Percentiles rank a stretch among this genome's conserved stretches.
phyloP scores from a whole-genome alignment of 2,113 vertebrate species.

The western clawed frog (Xenopus tropicalis) region DNA sequence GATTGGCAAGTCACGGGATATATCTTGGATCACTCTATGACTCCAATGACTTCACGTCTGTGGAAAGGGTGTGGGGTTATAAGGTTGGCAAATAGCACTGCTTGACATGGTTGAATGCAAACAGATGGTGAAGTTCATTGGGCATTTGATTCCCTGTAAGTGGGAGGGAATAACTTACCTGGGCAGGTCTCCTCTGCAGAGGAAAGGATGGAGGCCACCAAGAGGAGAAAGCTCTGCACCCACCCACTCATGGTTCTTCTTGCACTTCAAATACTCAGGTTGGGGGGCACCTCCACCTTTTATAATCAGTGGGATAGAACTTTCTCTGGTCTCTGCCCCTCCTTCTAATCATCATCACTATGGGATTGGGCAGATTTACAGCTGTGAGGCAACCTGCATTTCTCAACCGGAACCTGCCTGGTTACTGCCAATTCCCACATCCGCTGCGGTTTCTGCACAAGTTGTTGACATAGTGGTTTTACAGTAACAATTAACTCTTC shows the following conservation, averaged over 20 bases:
- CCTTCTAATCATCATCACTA: background rate
- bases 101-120: too few relatives aligned
- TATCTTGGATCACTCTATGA: too few relatives aligned
- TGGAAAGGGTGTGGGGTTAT: too few relatives aligned
- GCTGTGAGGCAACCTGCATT: background rate
- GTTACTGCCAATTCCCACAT: background rate
- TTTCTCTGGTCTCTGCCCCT: too few relatives aligned
- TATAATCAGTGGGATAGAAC: background rate
- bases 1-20: too few relatives aligned
- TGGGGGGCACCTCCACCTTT: too few relatives aligned
- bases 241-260: too few relatives aligned
- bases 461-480: too few relatives aligned
- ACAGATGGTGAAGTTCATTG: background rate
- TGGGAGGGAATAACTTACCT: background rate
- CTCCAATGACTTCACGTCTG: too few relatives aligned
- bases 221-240: background rate
- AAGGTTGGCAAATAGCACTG: too few relatives aligned
- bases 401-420: background rate
- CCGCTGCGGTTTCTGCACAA: too few relatives aligned
- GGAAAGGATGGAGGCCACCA: background rate
- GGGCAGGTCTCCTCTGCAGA: constrained; percentile 14
- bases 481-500: too few relatives aligned
- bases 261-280: background rate
- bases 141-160: background rate
- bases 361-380: background rate